Conservation (phyloP, 2,113 vertebrate species). For the Erinaceus europaeus region DNA sequence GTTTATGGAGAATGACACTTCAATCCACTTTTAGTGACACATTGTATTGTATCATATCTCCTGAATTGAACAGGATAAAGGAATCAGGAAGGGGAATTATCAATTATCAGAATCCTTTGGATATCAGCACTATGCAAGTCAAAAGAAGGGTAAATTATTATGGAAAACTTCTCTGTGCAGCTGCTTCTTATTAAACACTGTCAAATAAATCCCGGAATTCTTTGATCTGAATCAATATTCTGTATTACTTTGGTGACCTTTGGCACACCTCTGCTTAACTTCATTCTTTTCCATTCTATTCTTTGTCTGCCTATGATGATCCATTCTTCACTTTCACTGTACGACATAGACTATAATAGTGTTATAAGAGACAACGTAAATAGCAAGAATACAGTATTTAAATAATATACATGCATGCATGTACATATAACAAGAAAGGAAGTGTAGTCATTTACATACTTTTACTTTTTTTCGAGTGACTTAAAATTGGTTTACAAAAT, state of each 20-base stretch:
- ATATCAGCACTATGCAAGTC: slow-evolving; percentile 74
- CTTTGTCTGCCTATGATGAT: slow-evolving; percentile 61
- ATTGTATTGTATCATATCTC: slow-evolving; percentile 51
- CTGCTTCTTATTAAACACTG: slow-evolving; percentile 82
- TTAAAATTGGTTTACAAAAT: too few relatives aligned
- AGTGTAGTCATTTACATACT: too few relatives aligned
- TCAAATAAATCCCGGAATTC: slow-evolving; percentile 82
- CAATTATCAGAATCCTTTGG: slow-evolving; percentile 77
- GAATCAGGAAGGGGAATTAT: slow-evolving; percentile 68
- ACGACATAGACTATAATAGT: too few relatives aligned
- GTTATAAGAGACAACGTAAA: too few relatives aligned
- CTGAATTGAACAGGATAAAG: slow-evolving; percentile 20
- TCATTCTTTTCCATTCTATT: slow-evolving; percentile 66
- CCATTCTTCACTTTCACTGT: slow-evolving; percentile 67
- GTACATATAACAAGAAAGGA: too few relatives aligned
- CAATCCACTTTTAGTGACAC: slow-evolving; percentile 54
- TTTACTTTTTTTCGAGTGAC: too few relatives aligned
- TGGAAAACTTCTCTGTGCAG: slow-evolving; percentile 66
- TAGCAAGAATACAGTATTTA: too few relatives aligned
- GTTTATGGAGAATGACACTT: slow-evolving; percentile 57
- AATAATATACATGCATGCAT: too few relatives aligned
- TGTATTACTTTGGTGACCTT: slow-evolving; percentile 74
- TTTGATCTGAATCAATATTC: slow-evolving; percentile 81
- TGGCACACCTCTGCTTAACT: slow-evolving; percentile 68
- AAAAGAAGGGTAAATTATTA: slow-evolving; percentile 77